Base-by-base conservation (phyloP, 2,797 vertebrate genomes). In the Sebastiscus albofasciatus region DNA sequence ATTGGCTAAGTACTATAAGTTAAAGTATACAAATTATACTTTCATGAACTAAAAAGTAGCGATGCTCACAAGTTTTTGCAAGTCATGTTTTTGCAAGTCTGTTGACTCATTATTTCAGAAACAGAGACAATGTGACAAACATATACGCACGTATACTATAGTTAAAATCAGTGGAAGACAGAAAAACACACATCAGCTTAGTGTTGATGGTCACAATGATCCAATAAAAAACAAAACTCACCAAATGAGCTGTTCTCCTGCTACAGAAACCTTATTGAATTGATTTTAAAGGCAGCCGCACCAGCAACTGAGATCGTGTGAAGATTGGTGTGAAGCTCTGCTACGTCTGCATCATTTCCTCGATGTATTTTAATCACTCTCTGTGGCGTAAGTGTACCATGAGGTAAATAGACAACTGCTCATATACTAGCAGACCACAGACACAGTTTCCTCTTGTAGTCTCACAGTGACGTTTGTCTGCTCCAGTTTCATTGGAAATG, bases 291-390 rank as follows among this genome's bases (percentile, higher is more conserved):
- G 22, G n/a, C 8, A 10, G 27, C 8, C 52, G 34, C 24, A 59
- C 8, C 10, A 18, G 33, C 2, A 18, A 20, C 46, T 2, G 1
- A 1, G 42, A 0, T n/a, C 0, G 5, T 12, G 1, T 0, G 14
- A 2, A 8, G 2, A 2, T 22, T 0, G 0, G 1, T 36, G 31
- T 9, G 33, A 49, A 8, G 1, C 13, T 61, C 4, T n/a, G 2
- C 5, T 10, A 1, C 2, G 0, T 14, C 2, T 68, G 58, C 12
- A 27, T 46, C 24, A 55, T 55, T 82, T 89, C 82, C 76, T 42
- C 0, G 0, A 22, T 1, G 3, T 0, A 16, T 13, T 2, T 3
- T 0, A 2, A 1, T 46, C 1, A 0, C 0, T 26, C 1, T 14
- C n/a, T 46, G 36, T 60, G 18, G 54, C 4, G 14, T 1, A 7